A percentile compares a stretch with the other conserved stretches of the same genome.
Conservation (phyloP, 2,888 invertebrate genomes). For the Dicycla oo region DNA sequence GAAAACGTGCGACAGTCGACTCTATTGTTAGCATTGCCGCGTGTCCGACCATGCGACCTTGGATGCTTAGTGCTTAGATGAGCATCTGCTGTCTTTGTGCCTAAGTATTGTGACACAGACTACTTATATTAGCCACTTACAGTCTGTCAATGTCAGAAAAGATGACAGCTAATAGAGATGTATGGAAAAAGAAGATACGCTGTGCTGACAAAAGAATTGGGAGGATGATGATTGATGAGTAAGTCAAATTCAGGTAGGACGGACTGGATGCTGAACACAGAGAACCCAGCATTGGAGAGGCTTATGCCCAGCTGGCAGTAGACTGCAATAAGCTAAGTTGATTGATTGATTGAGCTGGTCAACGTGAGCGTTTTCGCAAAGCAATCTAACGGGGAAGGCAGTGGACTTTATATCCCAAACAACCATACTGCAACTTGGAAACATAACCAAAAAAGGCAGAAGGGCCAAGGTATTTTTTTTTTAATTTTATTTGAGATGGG, state of each 20-base stretch:
- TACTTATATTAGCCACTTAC: background rate
- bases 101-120: constrained; percentile 25
- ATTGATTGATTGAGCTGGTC: background rate
- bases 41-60: constrained; percentile 71
- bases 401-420: background rate
- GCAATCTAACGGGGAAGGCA: background rate
- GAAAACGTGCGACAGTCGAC: constrained; percentile 64
- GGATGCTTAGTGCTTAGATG: constrained; percentile 60
- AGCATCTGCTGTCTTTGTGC: constrained; percentile 58
- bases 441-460: no score
- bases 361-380: background rate
- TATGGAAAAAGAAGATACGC: background rate
- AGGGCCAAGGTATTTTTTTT: no score
- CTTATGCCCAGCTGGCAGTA: no score
- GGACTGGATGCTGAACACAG: background rate
- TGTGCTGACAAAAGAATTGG: background rate
- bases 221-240: background rate
- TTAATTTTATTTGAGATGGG: no score
- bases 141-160: background rate
- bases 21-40: constrained; percentile 76
- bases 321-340: background rate
- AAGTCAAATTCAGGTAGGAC: background rate
- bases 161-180: background rate
- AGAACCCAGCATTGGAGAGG: background rate
- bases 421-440: background rate